Evolutionary conservation across 2,797 vertebrate genomes (phyloP).

Genomic region (Xenopus petersii): DNA sequence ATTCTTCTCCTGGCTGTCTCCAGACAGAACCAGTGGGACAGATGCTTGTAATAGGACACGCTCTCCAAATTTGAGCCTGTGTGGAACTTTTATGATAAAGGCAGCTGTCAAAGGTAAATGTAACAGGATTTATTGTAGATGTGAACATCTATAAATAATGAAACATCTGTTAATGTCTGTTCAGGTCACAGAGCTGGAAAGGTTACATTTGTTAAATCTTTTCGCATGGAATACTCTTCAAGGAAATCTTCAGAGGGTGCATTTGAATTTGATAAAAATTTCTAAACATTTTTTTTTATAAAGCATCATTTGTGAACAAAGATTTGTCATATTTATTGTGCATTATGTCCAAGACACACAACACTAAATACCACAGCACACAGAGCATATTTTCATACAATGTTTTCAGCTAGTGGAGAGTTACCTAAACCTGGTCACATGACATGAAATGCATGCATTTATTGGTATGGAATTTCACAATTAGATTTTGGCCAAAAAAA

Average conservation of each 20-base stretch:
- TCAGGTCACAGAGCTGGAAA: conserved; percentile 35
- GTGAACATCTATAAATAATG: conserved; percentile 39
- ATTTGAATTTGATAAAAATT: too few species aligned
- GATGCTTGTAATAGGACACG: conserved; percentile 13
- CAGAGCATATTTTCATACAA: too few species aligned
- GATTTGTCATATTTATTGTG: too few species aligned
- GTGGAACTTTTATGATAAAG: not conserved
- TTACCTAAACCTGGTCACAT: too few species aligned
- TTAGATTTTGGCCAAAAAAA: too few species aligned
- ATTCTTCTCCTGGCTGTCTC: not conserved
- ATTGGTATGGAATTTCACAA: too few species aligned
- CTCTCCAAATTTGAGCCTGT: conserved; percentile 1
- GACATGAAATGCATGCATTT: too few species aligned
- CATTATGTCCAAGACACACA: too few species aligned
- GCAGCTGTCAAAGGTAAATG: conserved; percentile 41
- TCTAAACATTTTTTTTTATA: too few species aligned
- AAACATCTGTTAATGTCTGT: conserved; percentile 45
- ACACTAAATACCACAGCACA: too few species aligned
- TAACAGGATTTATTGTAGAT: conserved; percentile 43
- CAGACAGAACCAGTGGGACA: conserved; percentile 5
- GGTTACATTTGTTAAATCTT: conserved; percentile 40
- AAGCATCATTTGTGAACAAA: too few species aligned
- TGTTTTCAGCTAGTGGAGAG: too few species aligned
- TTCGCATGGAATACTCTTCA: not conserved
- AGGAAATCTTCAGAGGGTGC: not conserved